Evolutionary conservation across 92 coral and sea anemone genomes (phyloP).

Genomic region (Parazoanthus atlanticus): DNA sequence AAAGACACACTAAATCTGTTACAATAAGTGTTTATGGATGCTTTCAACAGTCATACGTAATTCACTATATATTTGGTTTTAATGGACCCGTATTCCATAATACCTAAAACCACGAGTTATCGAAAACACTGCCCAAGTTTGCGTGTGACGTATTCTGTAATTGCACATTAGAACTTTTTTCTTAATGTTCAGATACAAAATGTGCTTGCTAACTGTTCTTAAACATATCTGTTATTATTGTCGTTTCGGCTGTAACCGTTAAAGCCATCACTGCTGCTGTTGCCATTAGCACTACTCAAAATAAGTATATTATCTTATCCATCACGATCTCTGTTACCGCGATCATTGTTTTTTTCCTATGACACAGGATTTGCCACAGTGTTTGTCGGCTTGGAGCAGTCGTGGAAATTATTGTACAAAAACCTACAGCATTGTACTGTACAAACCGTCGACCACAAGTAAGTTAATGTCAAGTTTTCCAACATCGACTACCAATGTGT

Average conservation of each 20-base stretch:
- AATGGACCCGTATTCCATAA: not conserved
- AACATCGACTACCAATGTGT: too few relatives aligned
- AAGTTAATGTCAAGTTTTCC: conserved; percentile 16
- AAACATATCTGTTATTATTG: too few relatives aligned
- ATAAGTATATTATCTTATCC: not conserved
- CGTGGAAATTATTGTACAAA: conserved; percentile 91
- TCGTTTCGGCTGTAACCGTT: too few relatives aligned
- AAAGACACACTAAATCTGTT: too few relatives aligned
- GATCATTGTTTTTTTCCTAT: not conserved
- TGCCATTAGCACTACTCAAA: not conserved
- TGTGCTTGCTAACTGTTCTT: too few relatives aligned
- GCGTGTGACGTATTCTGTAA: too few relatives aligned
- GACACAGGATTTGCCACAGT: conserved; percentile 82
- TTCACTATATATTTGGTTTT: not conserved
- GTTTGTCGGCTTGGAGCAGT: conserved; percentile 85
- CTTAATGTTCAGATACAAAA: too few relatives aligned
- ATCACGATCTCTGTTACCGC: not conserved
- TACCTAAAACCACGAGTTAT: too few relatives aligned
- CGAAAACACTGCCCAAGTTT: too few relatives aligned
- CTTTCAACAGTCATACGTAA: not conserved
- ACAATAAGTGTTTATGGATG: too few relatives aligned
- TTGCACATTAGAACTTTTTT: too few relatives aligned
- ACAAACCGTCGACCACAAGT: conserved; percentile 97
- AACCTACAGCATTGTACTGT: conserved; percentile 94
- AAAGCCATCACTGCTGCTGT: not conserved